Conservation (phyloP, 2,888 invertebrate genomes). For the Apodemia zela region DNA sequence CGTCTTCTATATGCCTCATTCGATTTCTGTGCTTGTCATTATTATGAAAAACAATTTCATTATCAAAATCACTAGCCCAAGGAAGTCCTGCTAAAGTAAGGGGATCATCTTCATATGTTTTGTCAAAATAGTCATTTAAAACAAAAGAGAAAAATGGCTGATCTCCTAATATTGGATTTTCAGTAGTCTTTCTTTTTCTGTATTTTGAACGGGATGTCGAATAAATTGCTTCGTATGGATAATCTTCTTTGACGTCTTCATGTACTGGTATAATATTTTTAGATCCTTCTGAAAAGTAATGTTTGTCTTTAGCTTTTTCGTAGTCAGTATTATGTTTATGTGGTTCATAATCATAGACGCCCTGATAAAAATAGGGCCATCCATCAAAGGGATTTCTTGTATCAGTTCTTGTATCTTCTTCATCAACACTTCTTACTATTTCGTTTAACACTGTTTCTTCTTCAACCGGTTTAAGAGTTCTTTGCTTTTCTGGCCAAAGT, state of each 20-base stretch:
- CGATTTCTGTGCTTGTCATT: conserved; percentile 36
- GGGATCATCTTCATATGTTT: conserved; percentile 50
- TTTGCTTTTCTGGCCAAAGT: conserved; percentile 1
- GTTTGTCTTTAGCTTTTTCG: conserved; percentile 60
- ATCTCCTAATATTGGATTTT: conserved; percentile 54
- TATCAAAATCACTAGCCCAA: conserved; percentile 53
- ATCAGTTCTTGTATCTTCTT: conserved; percentile 56
- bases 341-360: conserved; percentile 52
- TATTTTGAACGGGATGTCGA: conserved; percentile 30
- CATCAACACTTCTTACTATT: conserved; percentile 38
- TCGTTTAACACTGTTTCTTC: conserved; percentile 17
- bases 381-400: conserved; percentile 45
- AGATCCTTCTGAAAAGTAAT: conserved; percentile 38
- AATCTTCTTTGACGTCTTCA: conserved; percentile 49
- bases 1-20: conserved; percentile 37
- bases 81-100: conserved; percentile 51
- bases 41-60: conserved; percentile 33
- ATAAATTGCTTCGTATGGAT: conserved; percentile 34
- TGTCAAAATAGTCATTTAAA: conserved; percentile 59
- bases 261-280: conserved; percentile 55
- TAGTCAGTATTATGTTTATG: conserved; percentile 42
- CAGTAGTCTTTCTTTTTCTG: conserved; percentile 33
- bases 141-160: conserved; percentile 60
- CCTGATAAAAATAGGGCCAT: conserved; percentile 57
- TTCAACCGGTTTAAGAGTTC: conserved; percentile 4